phyloP scores from a whole-genome alignment of 2,888 invertebrate genomes.

The Synanthedon andrenaeformis region DNA sequence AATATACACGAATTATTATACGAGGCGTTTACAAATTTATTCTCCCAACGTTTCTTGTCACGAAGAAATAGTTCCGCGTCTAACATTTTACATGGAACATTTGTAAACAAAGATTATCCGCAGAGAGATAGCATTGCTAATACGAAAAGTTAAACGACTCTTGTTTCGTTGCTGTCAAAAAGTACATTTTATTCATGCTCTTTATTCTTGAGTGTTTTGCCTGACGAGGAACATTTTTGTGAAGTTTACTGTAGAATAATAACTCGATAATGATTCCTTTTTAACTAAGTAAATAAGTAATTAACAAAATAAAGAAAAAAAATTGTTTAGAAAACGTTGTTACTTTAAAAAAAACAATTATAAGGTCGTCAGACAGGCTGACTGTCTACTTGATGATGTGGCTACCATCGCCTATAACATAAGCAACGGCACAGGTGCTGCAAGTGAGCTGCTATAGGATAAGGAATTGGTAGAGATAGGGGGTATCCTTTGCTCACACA shows the following conservation, averaged over 20 bases:
- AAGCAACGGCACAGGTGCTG: too few relatives aligned
- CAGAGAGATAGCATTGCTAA: slow-evolving; percentile 11
- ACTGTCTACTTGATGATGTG: too few relatives aligned
- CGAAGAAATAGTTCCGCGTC: not conserved
- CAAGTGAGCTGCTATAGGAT: too few relatives aligned
- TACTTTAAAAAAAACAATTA: too few relatives aligned
- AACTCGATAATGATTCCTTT: slow-evolving; percentile 4
- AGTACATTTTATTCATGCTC: slow-evolving; percentile 25
- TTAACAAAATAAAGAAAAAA: too few relatives aligned
- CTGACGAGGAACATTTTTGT: slow-evolving; percentile 23
- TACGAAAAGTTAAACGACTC: slow-evolving; percentile 46
- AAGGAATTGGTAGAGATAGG: too few relatives aligned
- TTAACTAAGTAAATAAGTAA: too few relatives aligned
- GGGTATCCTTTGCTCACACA: too few relatives aligned
- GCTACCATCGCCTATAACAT: too few relatives aligned
- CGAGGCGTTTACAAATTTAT: not conserved
- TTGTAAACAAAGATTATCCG: not conserved
- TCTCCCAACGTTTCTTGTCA: not conserved
- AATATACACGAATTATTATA: too few relatives aligned
- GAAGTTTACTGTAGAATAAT: slow-evolving; percentile 19
- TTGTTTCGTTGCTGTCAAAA: slow-evolving; percentile 38
- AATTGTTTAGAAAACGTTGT: too few relatives aligned
- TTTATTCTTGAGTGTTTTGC: slow-evolving; percentile 21
- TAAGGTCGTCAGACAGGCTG: too few relatives aligned
- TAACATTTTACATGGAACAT: not conserved